Conservation (phyloP, 2,888 invertebrate species). For the Embidobia sp. region DNA sequence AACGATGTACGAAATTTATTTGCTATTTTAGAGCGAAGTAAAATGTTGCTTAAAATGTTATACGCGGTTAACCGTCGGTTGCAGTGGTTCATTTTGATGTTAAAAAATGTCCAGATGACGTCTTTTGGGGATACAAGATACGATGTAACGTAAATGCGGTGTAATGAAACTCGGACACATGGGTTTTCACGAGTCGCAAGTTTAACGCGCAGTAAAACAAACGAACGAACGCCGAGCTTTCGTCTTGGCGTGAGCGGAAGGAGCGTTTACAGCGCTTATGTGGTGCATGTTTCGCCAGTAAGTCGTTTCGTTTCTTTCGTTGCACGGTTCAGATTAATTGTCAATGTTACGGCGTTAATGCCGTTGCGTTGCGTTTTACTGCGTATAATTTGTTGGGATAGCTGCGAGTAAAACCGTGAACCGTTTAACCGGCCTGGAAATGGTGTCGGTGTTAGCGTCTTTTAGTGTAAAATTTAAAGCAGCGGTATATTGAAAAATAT, state of each 20-base stretch:
- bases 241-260: conserved; percentile 28
- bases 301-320: conserved; percentile 36
- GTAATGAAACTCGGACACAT: conserved; percentile 51
- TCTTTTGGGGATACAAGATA: conserved; percentile 52
- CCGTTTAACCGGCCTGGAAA: background rate
- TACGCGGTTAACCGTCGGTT: no score
- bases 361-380: conserved; percentile 20
- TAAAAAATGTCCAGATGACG: conserved; percentile 59
- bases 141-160: conserved; percentile 38
- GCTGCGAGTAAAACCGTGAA: background rate
- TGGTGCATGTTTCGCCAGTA: conserved; percentile 7
- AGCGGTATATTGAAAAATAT: no score
- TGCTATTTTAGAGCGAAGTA: no score
- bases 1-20: no score
- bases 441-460: background rate
- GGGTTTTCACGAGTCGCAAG: conserved; percentile 42
- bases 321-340: conserved; percentile 30
- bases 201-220: conserved; percentile 47
- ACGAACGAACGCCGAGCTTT: conserved; percentile 39
- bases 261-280: conserved; percentile 24
- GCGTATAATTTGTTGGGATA: conserved; percentile 24
- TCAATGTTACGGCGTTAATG: conserved; percentile 40
- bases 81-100: no score
- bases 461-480: no score
- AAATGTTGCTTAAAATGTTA: no score